These are phyloP conservation scores for Enteromius radiatus DNA, from an alignment of 2,797 vertebrate genomes.

Conservation along the genomic window DNA sequence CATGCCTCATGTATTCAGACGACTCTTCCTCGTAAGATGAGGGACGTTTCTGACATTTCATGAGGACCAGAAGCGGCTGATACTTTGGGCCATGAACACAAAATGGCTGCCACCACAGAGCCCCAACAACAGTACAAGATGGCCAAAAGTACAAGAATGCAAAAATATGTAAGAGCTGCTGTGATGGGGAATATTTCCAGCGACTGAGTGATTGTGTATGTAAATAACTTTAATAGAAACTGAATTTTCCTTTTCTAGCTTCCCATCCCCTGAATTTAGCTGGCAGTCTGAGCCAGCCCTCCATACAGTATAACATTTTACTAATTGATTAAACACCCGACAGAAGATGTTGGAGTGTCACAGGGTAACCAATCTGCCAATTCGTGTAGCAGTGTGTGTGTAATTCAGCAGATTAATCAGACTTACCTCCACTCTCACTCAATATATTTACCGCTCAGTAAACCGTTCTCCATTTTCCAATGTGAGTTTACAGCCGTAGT, in stretches of 20 bases:
- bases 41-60: too few species aligned
- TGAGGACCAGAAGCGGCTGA: too few species aligned
- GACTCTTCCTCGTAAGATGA: too few species aligned
- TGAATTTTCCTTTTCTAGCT: background rate
- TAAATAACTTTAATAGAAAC: background rate
- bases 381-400: constrained; percentile 48
- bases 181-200: constrained; percentile 1
- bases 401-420: constrained; percentile 49
- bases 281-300: constrained; percentile 39
- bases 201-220: background rate
- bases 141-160: too few species aligned
- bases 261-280: constrained; percentile 8
- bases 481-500: constrained; percentile 9
- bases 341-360: constrained; percentile 56
- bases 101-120: too few species aligned
- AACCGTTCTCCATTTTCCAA: constrained; percentile 14
- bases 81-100: too few species aligned
- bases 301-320: constrained; percentile 21
- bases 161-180: background rate
- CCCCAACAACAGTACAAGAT: too few species aligned
- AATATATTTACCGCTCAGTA: constrained; percentile 24
- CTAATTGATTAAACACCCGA: constrained; percentile 47
- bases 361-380: constrained; percentile 29
- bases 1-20: too few species aligned
- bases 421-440: background rate